Base-by-base conservation (phyloP, 2,888 invertebrate species). In the Caenorhabditis sulstoni region DNA sequence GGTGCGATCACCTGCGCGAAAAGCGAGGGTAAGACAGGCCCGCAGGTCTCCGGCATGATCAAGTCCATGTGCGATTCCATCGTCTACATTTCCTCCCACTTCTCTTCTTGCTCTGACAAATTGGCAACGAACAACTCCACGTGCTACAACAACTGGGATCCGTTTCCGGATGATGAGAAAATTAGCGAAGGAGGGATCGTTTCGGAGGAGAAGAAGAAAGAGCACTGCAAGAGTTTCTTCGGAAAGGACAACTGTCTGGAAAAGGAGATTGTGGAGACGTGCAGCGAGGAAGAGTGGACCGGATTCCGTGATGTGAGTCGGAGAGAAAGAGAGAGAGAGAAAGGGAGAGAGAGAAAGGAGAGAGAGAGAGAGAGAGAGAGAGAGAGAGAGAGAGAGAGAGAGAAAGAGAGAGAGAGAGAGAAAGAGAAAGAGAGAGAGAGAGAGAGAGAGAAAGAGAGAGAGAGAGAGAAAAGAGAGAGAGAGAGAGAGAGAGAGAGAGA, bases 291-390 rank as follows among this genome's bases (percentile, higher is more conserved):
- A 18, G 55, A 61, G 7, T 70, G 70, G 70, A 18, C 7, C 9
- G 70, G 61, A 39, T 70, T 70, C 55, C 8, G 22, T 14, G 55
- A 70, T 55, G 70, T 70, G 16, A 70, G 70, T 35, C n/a, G n/a
- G n/a, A n/a, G n/a, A n/a, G n/a, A n/a, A n/a, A n/a, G n/a, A n/a
- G n/a, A n/a, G n/a, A n/a, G n/a, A n/a, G n/a, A n/a, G n/a, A n/a
- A n/a, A n/a, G n/a, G n/a, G n/a, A n/a, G n/a, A n/a, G n/a, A n/a
- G n/a, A n/a, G n/a, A n/a, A n/a, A n/a, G n/a, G n/a, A n/a, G n/a
- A n/a, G n/a, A n/a, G n/a, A n/a, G n/a, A n/a, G n/a, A n/a, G n/a
- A n/a, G n/a, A n/a, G n/a, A n/a, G n/a, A n/a, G n/a, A n/a, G n/a
- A n/a, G n/a, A n/a, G n/a, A n/a, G n/a, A n/a, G n/a, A n/a, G n/a